A percentile compares a stretch with the other conserved stretches of the same genome.
phyloP scores from a whole-genome alignment of 2,888 invertebrate species.

The Litoditis marina region DNA sequence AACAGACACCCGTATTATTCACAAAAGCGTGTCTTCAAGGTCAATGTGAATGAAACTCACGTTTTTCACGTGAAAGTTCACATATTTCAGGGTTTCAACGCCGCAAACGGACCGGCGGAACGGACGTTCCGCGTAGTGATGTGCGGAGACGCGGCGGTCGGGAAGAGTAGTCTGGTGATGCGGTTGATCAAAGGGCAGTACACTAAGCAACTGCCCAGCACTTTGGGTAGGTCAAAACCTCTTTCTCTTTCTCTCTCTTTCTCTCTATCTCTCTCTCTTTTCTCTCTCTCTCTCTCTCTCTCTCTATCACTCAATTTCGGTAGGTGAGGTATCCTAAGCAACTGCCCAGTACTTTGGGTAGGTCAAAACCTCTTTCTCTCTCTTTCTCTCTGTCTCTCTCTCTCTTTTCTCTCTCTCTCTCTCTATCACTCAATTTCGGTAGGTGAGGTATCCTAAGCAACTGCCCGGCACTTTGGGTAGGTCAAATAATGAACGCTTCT shows the following conservation, averaged over 20 bases:
- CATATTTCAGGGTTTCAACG: slow-evolving; percentile 38
- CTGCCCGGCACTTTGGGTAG: slow-evolving; percentile 69
- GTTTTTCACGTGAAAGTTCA: no score
- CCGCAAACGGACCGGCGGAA: slow-evolving; percentile 63
- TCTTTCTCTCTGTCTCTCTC: no score
- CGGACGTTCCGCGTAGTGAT: slow-evolving; percentile 70
- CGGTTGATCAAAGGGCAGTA: slow-evolving; percentile 69
- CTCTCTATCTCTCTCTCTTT: no score
- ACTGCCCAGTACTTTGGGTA: slow-evolving; percentile 69
- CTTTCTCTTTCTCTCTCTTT: no score
- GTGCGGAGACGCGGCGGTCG: slow-evolving; percentile 69
- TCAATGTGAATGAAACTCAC: no score
- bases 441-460: slow-evolving; percentile 67
- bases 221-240: slow-evolving; percentile 65
- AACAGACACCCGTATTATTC: no score
- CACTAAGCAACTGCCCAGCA: slow-evolving; percentile 67
- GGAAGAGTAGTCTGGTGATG: slow-evolving; percentile 70
- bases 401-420: no score
- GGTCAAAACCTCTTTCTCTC: neutral
- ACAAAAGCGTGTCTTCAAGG: no score
- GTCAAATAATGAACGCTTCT: no score
- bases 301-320: no score
- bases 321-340: slow-evolving; percentile 67
- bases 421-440: no score
- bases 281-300: no score